Evolutionary conservation across 1,140 invertebrate genomes (phyloP), one percentile per base, ranked within the genome.

Genomic region (Copidosoma floridanum): DNA sequence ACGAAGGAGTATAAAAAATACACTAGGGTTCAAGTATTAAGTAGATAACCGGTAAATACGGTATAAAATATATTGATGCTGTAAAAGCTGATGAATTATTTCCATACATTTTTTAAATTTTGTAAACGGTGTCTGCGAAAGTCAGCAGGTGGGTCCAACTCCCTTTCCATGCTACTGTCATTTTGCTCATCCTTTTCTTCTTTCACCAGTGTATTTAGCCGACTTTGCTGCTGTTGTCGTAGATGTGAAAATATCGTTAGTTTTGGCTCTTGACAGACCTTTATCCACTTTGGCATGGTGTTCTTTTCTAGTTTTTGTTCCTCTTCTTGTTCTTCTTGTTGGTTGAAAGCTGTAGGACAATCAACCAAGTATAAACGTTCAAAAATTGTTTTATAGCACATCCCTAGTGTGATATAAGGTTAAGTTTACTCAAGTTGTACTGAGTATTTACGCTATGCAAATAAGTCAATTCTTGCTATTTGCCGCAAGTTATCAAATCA

Each of bases 271-370:
- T 78, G 78, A 21, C 75, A 71, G 18, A 76, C 75, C 70, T 81
- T 80, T 56, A 80, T 80, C 78, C 78, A 80, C 75, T 78, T 79
- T 57, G 79, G 72, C 78, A 80, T 80, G 52, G 44, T n/a, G n/a
- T n/a, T n/a, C n/a, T n/a, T n/a, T n/a, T n/a, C n/a, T n/a, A n/a
- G n/a, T n/a, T n/a, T n/a, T n/a, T n/a, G n/a, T n/a, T n/a, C n/a
- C n/a, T n/a, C n/a, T n/a, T n/a, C n/a, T n/a, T n/a, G n/a, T n/a
- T n/a, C n/a, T n/a, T n/a, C n/a, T n/a, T n/a, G n/a, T n/a, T n/a
- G n/a, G n/a, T n/a, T n/a, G n/a, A n/a, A n/a, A n/a, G n/a, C n/a
- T n/a, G n/a, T n/a, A n/a, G n/a, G n/a, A n/a, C n/a, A n/a, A n/a
- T n/a, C n/a, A n/a, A n/a, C n/a, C n/a, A n/a, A n/a, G n/a, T n/a